Percentiles rank a stretch among this genome's conserved stretches.
Evolutionary conservation across 2,888 invertebrate genomes (phyloP).

Genomic region (Priocnemis perturbator): DNA sequence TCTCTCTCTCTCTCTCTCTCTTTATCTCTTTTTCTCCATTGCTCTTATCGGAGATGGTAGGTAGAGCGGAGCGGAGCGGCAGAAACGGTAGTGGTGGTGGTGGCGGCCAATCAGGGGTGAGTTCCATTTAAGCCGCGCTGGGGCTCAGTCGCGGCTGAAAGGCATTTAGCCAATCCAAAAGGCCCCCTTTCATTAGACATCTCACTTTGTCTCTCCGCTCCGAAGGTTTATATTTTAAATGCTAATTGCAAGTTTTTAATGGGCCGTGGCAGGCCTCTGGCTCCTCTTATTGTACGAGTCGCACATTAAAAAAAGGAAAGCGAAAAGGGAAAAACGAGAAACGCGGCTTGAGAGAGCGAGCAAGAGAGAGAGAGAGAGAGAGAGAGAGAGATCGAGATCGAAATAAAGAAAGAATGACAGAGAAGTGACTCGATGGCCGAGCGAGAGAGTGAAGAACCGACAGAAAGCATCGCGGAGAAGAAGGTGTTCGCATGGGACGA

Average conservation of each 20-base stretch:
- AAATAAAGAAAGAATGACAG: slow-evolving; percentile 4
- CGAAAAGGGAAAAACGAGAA: slow-evolving; percentile 28
- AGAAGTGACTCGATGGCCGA: slow-evolving; percentile 14
- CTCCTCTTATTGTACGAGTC: slow-evolving; percentile 54
- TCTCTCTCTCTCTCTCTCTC: slow-evolving; percentile 20
- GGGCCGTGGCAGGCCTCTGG: slow-evolving; percentile 59
- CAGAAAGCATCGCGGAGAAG: slow-evolving; percentile 6
- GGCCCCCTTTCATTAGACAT: slow-evolving; percentile 73
- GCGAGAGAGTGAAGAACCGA: slow-evolving; percentile 24
- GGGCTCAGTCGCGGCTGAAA: slow-evolving; percentile 65
- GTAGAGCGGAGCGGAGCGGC: slow-evolving; percentile 31
- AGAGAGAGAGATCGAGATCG: slow-evolving; percentile 1
- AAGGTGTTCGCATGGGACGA: slow-evolving; percentile 11
- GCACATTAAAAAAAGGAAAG: slow-evolving; percentile 35
- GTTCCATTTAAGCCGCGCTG: slow-evolving; percentile 65
- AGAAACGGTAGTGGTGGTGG: slow-evolving; percentile 13
- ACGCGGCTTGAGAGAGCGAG: slow-evolving; percentile 25
- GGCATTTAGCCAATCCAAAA: slow-evolving; percentile 74
- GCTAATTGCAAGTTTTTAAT: slow-evolving; percentile 74
- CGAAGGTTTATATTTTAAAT: slow-evolving; percentile 72
- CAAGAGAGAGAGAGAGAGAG: slow-evolving; percentile 2
- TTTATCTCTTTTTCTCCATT: slow-evolving; percentile 36
- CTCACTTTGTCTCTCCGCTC: slow-evolving; percentile 66
- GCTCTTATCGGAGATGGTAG: slow-evolving; percentile 20
- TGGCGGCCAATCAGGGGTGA: slow-evolving; percentile 66